Base-by-base conservation (phyloP, 2,797 vertebrate genomes). In the Oryzias dopingdopingensis region DNA sequence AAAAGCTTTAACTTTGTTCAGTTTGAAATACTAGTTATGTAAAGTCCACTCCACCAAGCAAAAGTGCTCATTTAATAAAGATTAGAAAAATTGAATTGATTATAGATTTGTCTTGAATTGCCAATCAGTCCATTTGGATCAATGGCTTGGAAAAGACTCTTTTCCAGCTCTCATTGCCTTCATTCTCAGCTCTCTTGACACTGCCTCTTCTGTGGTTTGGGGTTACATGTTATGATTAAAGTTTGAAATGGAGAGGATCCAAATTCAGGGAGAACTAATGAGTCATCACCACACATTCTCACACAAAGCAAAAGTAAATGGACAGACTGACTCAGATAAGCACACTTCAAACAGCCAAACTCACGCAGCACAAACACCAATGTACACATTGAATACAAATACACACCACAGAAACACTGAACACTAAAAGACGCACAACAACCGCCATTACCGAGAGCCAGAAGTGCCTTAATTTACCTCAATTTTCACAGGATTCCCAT, bases 221-320 rank as follows among this genome's bases (percentile, higher is more conserved):
- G 50, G 20, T 46, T 59, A 37, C 23, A 32, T 54, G 46, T 54
- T 67, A n/a, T 60, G 58, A 57, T 52, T 18, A 13, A n/a, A 49
- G 43, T 37, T 49, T 79, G 66, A 53, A 80, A 84, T 65, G 50
- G 70, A 82, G 74, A 71, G 48, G 57, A 64, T 80, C 76, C 87
- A 86, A 84, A 83, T 86, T 82, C 76, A 69, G 53, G 62, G 59
- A 71, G 66, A 68, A 74, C 74, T 75, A 79, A 80, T 80, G 83
- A 86, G 71, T 86, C 78, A 77, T 84, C 72, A 65, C 49, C 56
- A 61, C 62, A 67, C 56, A 57, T 73, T 32, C 57, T n/a, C 49
- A 17, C 24, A 40, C 76, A 24, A 57, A 26, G 20, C 49, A 8
- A 49, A 67, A 37, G 63, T 54, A 71, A 62, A 75, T 42, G 62